Base-by-base conservation (phyloP, 2,113 vertebrate species). In the Megaceryle torquata region DNA sequence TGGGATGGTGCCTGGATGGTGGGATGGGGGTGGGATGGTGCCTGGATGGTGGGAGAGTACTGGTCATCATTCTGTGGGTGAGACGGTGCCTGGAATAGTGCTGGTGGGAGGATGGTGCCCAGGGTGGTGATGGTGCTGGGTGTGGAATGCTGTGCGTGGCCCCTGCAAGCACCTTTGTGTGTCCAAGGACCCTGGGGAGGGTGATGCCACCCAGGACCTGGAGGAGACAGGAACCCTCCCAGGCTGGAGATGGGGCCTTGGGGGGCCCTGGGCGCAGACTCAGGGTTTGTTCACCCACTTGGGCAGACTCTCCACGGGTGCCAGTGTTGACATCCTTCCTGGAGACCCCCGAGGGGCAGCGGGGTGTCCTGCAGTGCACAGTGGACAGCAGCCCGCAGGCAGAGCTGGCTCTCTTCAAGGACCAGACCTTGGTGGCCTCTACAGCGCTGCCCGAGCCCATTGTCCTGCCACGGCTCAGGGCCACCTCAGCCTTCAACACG, bases 311-410 rank as follows among this genome's bases (percentile, higher is more conserved):
- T 0, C 98, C 98, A 0, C 92, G 96, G n/a, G 59, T 8, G 1
- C 96, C 72, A 1, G 89, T 69, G 5, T 60, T 98, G 81, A 97
- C 71, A 5, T 60, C 96, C 53, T 81, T 98, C 82, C 86, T 98
- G 89, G 95, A 97, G 89, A 70, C 77, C 1, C 95, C 94, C 1
- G 63, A 21, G 3, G 91, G 88, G 4, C 88, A 81, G 20, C 37
- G 43, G 14, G 97, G 91, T 2, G 37, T 97, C 33, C 89, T 98
- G 76, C 89, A 96, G 54, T 98, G 98, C 96, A 82, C 4, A 0
- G 98, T 97, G 46, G 96, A 96, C 69, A 98, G 98, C 31, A 94
- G 86, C 26, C 98, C 98, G 0, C 82, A 19, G 3, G 96, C 98
- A 13, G 91, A 87, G 41, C 80, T 98, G 46, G 64, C 29, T 4